phyloP scores from a whole-genome alignment of 2,888 invertebrate genomes.

The Euspilapteryx auroguttella region DNA sequence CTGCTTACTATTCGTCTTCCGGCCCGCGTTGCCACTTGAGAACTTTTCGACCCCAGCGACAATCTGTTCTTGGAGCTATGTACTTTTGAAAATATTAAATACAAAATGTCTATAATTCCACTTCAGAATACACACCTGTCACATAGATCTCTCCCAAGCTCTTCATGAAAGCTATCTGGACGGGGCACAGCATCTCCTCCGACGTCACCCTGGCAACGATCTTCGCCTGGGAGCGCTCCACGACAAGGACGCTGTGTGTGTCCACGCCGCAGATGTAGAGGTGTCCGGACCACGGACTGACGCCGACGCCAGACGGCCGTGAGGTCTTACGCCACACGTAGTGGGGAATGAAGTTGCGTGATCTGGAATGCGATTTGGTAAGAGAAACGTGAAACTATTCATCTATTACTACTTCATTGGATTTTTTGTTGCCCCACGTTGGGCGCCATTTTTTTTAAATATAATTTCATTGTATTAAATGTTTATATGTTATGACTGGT shows the following conservation, averaged over 20 bases:
- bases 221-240: conserved; percentile 47
- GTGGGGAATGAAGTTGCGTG: conserved; percentile 54
- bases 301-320: conserved; percentile 69
- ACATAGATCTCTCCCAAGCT: conserved; percentile 61
- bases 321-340: conserved; percentile 59
- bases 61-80: too few species aligned
- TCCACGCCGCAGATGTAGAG: conserved; percentile 69
- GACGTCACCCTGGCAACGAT: conserved; percentile 51
- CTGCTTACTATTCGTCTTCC: too few species aligned
- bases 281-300: conserved; percentile 65
- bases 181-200: conserved; percentile 64
- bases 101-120: too few species aligned
- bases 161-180: conserved; percentile 62
- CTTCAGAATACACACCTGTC: conserved; percentile 43
- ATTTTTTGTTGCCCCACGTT: too few species aligned
- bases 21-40: too few species aligned
- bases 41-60: too few species aligned
- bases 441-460: too few species aligned
- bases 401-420: too few species aligned
- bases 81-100: too few species aligned
- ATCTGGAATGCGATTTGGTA: conserved; percentile 22
- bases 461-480: too few species aligned
- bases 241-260: conserved; percentile 60
- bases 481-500: too few species aligned
- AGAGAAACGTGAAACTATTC: too few species aligned